Evolutionary conservation across 2,113 vertebrate genomes (phyloP), one percentile per base, ranked within the genome.

Genomic region (Haliaeetus leucogaster): DNA sequence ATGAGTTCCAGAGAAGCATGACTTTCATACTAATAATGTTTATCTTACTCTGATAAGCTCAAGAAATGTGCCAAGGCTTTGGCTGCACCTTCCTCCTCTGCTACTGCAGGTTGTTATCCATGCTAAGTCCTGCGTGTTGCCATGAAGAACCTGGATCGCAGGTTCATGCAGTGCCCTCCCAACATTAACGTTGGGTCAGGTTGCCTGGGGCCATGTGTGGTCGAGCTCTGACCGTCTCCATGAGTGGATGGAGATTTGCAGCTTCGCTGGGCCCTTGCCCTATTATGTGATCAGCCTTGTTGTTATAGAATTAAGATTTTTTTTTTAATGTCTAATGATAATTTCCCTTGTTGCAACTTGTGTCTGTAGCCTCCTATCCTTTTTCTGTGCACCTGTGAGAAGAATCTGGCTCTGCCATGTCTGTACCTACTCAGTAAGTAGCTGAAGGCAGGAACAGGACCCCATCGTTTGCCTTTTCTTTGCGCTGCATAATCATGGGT

Each of bases 171-270:
- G n/a, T 20, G 47, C n/a, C 29, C 22, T 80, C 56, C 27, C 48
- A 61, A 8, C 15, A 45, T 22, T 58, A 11, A 45, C 5, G 30
- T 2, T 38, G n/a, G 65, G 16, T 62, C 47, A 34, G 48, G 30
- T 40, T 52, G 14, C 34, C 17, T 58, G 34, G 18, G 32, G 9
- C n/a, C 42, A 4, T 3, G 5, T 50, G n/a, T 0, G 1, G 25
- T 42, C 1, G 0, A 67, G 25, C 23, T 87, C 81, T 84, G 76
- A 55, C 72, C 17, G 7, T 42, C 48, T 86, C 53, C 56, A 36
- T 32, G 19, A 11, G 8, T 38, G 42, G 32, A 34, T 38, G 32
- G 53, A 72, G 47, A 55, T 80, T 42, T 80, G 17, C 21, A n/a
- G 16, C 29, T 67, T 55, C 3, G 0, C 32, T 77, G 67, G 9